Evolutionary conservation across 1,140 invertebrate genomes (phyloP).

Genomic region (Drosophila suzukii): DNA sequence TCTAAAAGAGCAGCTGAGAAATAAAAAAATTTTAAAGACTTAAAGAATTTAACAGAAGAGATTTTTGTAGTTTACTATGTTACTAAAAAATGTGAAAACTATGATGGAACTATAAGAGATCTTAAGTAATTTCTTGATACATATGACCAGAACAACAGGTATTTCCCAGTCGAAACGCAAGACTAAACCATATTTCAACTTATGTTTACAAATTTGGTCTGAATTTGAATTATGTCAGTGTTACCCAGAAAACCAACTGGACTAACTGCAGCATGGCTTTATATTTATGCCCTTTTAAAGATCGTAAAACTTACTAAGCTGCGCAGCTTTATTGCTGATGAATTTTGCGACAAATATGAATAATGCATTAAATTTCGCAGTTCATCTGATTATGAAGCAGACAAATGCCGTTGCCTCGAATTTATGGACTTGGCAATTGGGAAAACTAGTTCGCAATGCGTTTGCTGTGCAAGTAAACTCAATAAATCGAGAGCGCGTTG

Average conservation of each 20-base stretch:
- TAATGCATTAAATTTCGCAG: constrained; percentile 21
- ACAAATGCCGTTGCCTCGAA: not conserved
- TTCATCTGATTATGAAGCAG: constrained; percentile 10
- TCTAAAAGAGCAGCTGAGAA: too few relatives aligned
- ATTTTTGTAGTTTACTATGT: too few relatives aligned
- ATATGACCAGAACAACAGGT: not conserved
- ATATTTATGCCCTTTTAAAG: constrained; percentile 2
- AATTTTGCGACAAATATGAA: constrained; percentile 28
- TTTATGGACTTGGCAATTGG: constrained; percentile 25
- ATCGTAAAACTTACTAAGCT: constrained; percentile 1
- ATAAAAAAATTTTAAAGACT: too few relatives aligned
- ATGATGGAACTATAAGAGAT: too few relatives aligned
- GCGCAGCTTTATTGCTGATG: not conserved
- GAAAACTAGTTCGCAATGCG: constrained; percentile 27
- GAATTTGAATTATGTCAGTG: constrained; percentile 13
- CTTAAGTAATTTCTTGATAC: too few relatives aligned
- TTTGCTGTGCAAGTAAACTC: constrained; percentile 7
- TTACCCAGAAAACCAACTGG: not conserved
- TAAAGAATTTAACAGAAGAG: too few relatives aligned
- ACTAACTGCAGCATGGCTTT: not conserved
- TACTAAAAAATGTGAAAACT: too few relatives aligned
- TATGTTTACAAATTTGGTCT: not conserved
- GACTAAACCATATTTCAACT: too few relatives aligned
- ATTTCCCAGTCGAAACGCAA: not conserved
- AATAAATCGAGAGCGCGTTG: constrained; percentile 28